Evolutionary conservation across 2,797 vertebrate species (phyloP).

Genomic region (Syndactyla subalaris): DNA sequence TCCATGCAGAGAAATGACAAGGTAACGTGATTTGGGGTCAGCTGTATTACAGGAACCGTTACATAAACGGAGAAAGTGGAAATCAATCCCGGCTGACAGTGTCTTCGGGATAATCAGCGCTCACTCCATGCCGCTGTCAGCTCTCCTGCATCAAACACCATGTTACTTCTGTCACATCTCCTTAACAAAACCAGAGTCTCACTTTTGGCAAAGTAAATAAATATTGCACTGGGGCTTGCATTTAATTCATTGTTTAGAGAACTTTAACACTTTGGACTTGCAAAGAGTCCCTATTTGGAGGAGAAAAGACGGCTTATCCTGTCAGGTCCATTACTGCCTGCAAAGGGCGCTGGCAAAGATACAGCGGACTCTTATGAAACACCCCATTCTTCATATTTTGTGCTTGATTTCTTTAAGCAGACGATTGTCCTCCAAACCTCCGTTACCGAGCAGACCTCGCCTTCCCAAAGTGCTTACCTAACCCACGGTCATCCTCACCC

Average conservation of each 20-base stretch:
- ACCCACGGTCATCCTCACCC: not conserved
- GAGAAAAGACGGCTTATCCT: not conserved
- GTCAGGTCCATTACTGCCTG: not conserved
- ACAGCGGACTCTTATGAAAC: not conserved
- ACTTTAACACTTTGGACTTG: conserved; percentile 56
- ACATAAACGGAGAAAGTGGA: conserved; percentile 86
- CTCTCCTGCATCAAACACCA: conserved; percentile 79
- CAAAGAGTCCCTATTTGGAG: not conserved
- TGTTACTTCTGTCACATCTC: conserved; percentile 84
- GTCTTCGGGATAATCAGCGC: conserved; percentile 93
- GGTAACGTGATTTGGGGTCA: conserved; percentile 91
- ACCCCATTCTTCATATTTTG: not conserved
- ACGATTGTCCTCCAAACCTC: not conserved
- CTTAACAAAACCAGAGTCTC: conserved; percentile 78
- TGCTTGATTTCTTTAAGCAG: not conserved
- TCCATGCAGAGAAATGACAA: conserved; percentile 94
- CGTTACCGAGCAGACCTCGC: not conserved
- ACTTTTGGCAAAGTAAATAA: conserved; percentile 85
- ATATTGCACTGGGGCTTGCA: conserved; percentile 68
- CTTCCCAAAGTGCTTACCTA: not conserved
- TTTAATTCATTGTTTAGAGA: conserved; percentile 61
- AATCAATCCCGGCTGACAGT: conserved; percentile 96
- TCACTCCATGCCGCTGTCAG: conserved; percentile 86
- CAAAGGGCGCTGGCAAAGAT: not conserved
- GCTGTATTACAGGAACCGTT: conserved; percentile 92